A percentile compares a stretch with the other conserved stretches of the same genome.
These are phyloP conservation scores for Archivesica marissinica DNA, from an alignment of 1,140 invertebrate genomes.

Conservation along the genomic window DNA sequence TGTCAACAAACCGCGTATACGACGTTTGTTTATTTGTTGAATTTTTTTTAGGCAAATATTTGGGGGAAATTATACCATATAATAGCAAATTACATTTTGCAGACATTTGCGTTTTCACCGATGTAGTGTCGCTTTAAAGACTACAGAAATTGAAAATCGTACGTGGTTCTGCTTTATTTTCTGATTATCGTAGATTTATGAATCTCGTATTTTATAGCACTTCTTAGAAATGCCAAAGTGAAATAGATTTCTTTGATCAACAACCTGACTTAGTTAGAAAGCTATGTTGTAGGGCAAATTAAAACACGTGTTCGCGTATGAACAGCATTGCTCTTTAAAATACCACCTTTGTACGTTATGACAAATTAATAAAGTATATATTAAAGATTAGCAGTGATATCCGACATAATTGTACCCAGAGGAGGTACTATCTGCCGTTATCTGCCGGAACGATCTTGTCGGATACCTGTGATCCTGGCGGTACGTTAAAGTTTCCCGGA, in stretches of 20 bases:
- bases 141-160: not conserved
- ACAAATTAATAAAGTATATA: conserved; percentile 25
- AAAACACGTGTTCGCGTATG: conserved; percentile 15
- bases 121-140: no score
- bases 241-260: conserved; percentile 34
- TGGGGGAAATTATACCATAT: no score
- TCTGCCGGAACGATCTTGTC: not conserved
- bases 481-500: not conserved
- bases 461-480: not conserved
- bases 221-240: not conserved
- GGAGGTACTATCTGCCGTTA: not conserved
- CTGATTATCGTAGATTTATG: conserved; percentile 34
- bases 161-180: not conserved
- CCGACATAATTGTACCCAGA: conserved; percentile 10
- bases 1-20: no score
- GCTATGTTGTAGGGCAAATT: conserved; percentile 5
- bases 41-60: no score
- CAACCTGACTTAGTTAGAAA: not conserved
- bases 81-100: no score
- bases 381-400: not conserved
- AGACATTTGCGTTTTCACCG: no score
- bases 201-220: not conserved
- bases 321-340: conserved; percentile 25
- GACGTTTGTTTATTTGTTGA: no score
- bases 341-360: conserved; percentile 40